Base-by-base conservation (phyloP, 1,140 invertebrate genomes). In the Venturia canescens region DNA sequence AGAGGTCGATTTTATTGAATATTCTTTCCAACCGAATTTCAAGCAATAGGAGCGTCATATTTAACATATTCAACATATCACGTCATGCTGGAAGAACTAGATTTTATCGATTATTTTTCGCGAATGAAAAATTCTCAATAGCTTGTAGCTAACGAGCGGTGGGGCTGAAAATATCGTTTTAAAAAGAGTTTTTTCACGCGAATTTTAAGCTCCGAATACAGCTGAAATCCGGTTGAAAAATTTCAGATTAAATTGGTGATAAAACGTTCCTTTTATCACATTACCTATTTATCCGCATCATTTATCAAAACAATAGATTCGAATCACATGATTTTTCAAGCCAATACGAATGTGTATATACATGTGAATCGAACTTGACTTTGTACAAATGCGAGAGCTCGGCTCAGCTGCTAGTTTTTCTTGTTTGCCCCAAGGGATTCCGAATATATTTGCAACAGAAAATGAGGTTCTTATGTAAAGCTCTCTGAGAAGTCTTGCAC, bases 381-480 rank as follows among this genome's bases (percentile, higher is more conserved):
- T 26, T 26, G 0, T 63, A 13, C 7, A 23, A 15, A 26, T 23
- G 9, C n/a, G 23, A 13, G 21, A 27, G 7, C 60, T 9, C 23
- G 26, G 7, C 3, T 6, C 60, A 15, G 23, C 60, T 5, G 27
- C n/a, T n/a, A 15, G 60, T 3, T 23, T 63, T n/a, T 4, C 53
- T 13, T 57, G 13, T 3, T 2, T 9, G 15, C 29, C 66, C 31
- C n/a, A 29, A 69, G 66, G 15, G 66, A 69, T 69, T n/a, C 29
- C 3, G 3, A 29, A 29, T 69, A 18, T 69, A 76, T 83, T 81
- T 83, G 74, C 67, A 48, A n/a, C 53, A n/a, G 71, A 81, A 81
- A 83, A 81, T 83, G 79, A 83, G 79, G 60, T 81, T 34, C 57
- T 79, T 50, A 77, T 83, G 82, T 23, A 69, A 18, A 63, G 50